phyloP scores from a whole-genome alignment of 2,888 invertebrate genomes.

The Cheilosia urbana region DNA sequence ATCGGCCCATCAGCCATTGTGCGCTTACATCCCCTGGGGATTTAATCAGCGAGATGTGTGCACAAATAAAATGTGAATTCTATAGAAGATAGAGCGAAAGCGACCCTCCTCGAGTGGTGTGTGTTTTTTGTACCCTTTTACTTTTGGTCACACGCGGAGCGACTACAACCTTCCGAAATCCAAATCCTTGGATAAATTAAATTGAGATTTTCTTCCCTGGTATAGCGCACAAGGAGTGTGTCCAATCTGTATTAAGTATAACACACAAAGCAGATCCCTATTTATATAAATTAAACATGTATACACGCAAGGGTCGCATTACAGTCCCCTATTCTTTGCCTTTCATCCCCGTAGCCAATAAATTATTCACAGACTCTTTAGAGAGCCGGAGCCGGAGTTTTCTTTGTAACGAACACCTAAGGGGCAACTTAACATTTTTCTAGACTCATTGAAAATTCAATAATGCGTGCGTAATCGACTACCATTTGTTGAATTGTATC shows the following conservation, averaged over 20 bases:
- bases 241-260: slow-evolving; percentile 56
- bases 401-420: slow-evolving; percentile 60
- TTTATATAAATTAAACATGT: slow-evolving; percentile 72
- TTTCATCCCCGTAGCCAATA: slow-evolving; percentile 73
- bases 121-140: slow-evolving; percentile 53
- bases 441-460: slow-evolving; percentile 74
- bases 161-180: slow-evolving; percentile 22
- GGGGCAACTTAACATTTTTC: slow-evolving; percentile 23
- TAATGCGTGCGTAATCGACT: slow-evolving; percentile 76
- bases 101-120: slow-evolving; percentile 67
- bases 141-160: slow-evolving; percentile 73
- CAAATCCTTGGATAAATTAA: slow-evolving; percentile 70
- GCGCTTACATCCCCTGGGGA: slow-evolving; percentile 62
- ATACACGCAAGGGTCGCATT: slow-evolving; percentile 68
- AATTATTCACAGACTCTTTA: slow-evolving; percentile 75
- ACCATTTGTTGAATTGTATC: slow-evolving; percentile 67
- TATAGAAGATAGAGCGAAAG: slow-evolving; percentile 11
- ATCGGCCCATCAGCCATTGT: slow-evolving; percentile 45
- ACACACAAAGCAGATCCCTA: slow-evolving; percentile 49
- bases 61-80: slow-evolving; percentile 54
- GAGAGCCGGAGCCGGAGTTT: slow-evolving; percentile 18
- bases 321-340: slow-evolving; percentile 53
- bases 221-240: slow-evolving; percentile 57
- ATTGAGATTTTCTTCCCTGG: slow-evolving; percentile 64
- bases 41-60: slow-evolving; percentile 72